phyloP scores from a whole-genome alignment of 2,113 vertebrate species.

The Coryphaenoides rupestris region DNA sequence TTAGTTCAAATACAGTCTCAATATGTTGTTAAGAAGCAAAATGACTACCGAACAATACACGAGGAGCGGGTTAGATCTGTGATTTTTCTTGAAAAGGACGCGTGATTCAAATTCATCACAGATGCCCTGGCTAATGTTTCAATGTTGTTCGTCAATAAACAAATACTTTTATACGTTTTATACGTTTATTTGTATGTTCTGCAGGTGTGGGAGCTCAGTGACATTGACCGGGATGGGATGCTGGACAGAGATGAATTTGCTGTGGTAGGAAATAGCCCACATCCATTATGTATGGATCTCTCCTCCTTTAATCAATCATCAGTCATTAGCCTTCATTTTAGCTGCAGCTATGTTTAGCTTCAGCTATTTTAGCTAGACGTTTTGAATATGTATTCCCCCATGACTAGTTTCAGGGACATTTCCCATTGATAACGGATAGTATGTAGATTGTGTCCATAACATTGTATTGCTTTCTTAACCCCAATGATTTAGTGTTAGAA shows the following conservation, averaged over 20 bases:
- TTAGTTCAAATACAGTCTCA: no score
- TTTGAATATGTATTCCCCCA: no score
- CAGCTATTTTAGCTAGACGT: background rate
- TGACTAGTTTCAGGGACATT: no score
- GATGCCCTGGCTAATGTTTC: no score
- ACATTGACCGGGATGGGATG: constrained; percentile 95
- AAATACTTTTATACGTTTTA: constrained; percentile 4
- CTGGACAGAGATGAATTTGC: constrained; percentile 97
- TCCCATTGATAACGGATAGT: no score
- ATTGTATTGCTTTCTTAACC: no score
- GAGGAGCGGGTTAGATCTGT: no score
- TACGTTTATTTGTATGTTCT: constrained; percentile 24
- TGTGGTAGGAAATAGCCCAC: constrained; percentile 80
- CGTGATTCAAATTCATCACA: no score
- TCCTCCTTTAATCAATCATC: background rate
- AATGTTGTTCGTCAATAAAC: no score
- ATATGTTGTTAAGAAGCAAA: background rate
- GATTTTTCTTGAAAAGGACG: no score
- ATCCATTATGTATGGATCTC: background rate
- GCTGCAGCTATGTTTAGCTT: background rate
- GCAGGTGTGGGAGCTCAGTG: constrained; percentile 97
- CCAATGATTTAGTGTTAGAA: no score
- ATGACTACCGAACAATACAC: background rate
- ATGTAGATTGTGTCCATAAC: no score
- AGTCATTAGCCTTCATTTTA: background rate